Base-by-base conservation (phyloP, 2,113 vertebrate species). In the Limnothrissa miodon region DNA sequence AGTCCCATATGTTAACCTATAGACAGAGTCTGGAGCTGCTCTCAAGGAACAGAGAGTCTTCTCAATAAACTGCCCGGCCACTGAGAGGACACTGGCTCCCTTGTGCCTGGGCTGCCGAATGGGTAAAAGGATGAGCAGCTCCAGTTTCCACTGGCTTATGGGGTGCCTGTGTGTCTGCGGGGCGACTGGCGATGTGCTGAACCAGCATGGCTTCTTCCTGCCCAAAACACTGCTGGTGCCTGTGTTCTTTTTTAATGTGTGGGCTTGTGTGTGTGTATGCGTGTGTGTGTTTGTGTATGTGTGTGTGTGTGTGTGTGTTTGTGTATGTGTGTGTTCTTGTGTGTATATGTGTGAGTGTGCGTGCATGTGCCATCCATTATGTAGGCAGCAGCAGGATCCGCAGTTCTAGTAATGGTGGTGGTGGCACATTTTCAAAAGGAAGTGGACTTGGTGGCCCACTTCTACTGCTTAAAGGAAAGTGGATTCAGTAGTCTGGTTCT, bases 101-200 rank as follows among this genome's bases (percentile, higher is more conserved):
- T 66, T 74, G 66, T 74, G 51, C 4, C 21, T 23, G 19, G 21
- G 51, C 51, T 56, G 7, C 62, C 33, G 62, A 29, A 70, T 70
- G 62, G 62, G 62, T 8, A 36, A 36, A 11, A 70, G 66, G 33
- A 74, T 4, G 33, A 39, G 33, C 0, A 3, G 15, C 66, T 29
- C 13, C 66, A 74, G 66, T 74, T 74, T 74, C 66, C 66, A 36
- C 3, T 74, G 33, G 29, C 66, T 74, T 5, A 74, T 74, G 66
- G 66, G 33, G 10, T 15, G 4, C 29, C 29, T 33, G 19, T 4
- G 33, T 74, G 66, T 74, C 66, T 74, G 66, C 2, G 66, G 29
- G 25, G 66, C 66, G 66, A 74, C 66, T 74, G 66, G 29, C n/a
- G 66, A 74, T 74, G 66, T 33, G 66, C 66, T 74, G 66, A 74